A percentile compares a stretch with the other conserved stretches of the same genome.
These are phyloP conservation scores for Pterostichus madidus DNA, from an alignment of 2,888 invertebrate genomes.

Conservation along the genomic window DNA sequence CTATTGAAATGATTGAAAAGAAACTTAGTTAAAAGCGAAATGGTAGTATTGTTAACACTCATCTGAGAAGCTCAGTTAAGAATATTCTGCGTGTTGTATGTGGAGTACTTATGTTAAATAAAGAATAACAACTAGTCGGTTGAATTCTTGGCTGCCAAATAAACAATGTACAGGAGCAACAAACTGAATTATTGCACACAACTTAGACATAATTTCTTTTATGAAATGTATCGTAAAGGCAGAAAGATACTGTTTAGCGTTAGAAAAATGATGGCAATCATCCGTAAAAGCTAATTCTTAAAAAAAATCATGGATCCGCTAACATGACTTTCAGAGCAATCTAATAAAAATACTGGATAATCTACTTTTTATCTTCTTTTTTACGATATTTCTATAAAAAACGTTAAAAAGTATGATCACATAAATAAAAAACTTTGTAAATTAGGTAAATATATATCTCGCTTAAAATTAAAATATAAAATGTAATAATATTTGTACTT, in stretches of 20 bases:
- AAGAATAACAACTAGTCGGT: constrained; percentile 32
- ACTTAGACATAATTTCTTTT: constrained; percentile 33
- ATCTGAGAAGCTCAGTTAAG: constrained; percentile 52
- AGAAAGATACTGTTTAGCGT: constrained; percentile 61
- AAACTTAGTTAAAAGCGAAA: constrained; percentile 54
- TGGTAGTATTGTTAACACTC: constrained; percentile 63
- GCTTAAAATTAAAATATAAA: constrained; percentile 64
- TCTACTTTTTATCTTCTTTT: constrained; percentile 65
- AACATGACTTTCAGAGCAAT: constrained; percentile 59
- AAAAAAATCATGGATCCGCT: constrained; percentile 63
- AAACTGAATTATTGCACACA: constrained; percentile 61
- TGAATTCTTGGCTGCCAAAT: constrained; percentile 56
- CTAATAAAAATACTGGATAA: constrained; percentile 65
- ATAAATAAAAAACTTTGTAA: constrained; percentile 67
- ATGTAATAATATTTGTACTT: constrained; percentile 56
- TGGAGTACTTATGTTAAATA: constrained; percentile 40
- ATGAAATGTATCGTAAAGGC: constrained; percentile 57
- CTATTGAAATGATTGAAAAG: constrained; percentile 53
- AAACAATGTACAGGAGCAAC: constrained; percentile 52
- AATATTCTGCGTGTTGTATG: constrained; percentile 32
- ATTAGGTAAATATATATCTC: constrained; percentile 67
- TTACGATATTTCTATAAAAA: constrained; percentile 67
- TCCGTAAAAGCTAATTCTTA: constrained; percentile 63
- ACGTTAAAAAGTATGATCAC: constrained; percentile 66
- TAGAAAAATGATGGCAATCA: constrained; percentile 58